A percentile compares a stretch with the other conserved stretches of the same genome.
phyloP scores from a whole-genome alignment of 2,888 invertebrate species.

The Homarus gammarus region DNA sequence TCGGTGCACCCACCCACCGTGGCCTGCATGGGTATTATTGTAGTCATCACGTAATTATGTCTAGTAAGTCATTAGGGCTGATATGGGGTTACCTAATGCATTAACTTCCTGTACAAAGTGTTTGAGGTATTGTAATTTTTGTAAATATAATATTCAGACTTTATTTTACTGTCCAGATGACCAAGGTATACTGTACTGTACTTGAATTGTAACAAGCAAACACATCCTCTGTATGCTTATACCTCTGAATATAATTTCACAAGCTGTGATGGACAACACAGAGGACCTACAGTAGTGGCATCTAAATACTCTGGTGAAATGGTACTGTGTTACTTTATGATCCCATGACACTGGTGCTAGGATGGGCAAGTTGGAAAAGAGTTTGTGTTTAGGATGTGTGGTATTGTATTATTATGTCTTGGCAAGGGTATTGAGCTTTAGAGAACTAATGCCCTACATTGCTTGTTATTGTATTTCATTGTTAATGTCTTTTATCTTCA shows the following conservation, averaged over 20 bases:
- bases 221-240: background rate
- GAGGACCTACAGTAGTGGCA: background rate
- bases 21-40: background rate
- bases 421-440: constrained; percentile 37
- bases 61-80: constrained; percentile 8
- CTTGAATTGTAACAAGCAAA: background rate
- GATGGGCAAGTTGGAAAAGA: constrained; percentile 56
- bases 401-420: constrained; percentile 31
- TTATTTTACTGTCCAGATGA: background rate
- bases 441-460: constrained; percentile 33
- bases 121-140: background rate
- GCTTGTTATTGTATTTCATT: constrained; percentile 47
- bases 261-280: background rate
- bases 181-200: constrained; percentile 2
- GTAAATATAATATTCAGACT: background rate
- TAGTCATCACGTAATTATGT: background rate
- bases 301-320: background rate
- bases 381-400: constrained; percentile 46
- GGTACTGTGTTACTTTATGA: background rate
- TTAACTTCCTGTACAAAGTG: background rate
- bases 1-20: background rate
- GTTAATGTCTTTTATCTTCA: constrained; percentile 8
- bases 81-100: background rate
- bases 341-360: constrained; percentile 45
- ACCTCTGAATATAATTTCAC: background rate